Evolutionary conservation across 2,797 vertebrate species (phyloP).

Genomic region (Pseudotriccus pelzelni): DNA sequence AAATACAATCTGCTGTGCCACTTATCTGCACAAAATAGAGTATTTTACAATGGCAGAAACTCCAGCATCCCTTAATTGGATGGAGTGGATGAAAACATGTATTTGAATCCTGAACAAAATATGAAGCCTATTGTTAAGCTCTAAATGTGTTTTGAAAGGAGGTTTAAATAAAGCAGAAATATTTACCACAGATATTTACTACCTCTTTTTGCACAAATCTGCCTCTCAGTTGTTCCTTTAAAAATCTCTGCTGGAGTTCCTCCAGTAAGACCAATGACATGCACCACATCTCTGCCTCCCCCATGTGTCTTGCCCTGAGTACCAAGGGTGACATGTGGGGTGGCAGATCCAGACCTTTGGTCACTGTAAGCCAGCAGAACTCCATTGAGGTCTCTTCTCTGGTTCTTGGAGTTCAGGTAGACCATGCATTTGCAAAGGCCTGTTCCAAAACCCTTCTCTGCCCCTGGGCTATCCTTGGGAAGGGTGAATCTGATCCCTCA

Average conservation of each 20-base stretch:
- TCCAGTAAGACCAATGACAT: neutral
- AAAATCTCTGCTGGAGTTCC: neutral
- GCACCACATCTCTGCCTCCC: neutral
- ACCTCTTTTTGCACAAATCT: neutral
- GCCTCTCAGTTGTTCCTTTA: neutral
- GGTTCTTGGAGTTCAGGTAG: neutral
- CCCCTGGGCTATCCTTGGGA: neutral
- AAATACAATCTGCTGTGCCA: neutral
- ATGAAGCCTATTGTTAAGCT: slow-evolving; percentile 25
- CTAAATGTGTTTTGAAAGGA: neutral
- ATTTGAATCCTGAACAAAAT: slow-evolving; percentile 35
- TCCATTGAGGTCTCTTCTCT: neutral
- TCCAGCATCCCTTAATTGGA: neutral
- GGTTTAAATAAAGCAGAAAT: slow-evolving; percentile 9
- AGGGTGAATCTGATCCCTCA: neutral
- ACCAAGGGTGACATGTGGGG: neutral
- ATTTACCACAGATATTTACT: neutral
- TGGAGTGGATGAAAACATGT: neutral
- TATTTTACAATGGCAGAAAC: neutral
- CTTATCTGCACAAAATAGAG: slow-evolving; percentile 35
- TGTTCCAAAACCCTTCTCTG: neutral
- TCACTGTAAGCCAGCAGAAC: neutral
- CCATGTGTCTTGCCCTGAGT: neutral
- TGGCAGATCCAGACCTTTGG: neutral
- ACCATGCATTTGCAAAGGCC: neutral